Evolutionary conservation across 2,888 invertebrate species (phyloP).

Genomic region (Amblyteles armatorius): DNA sequence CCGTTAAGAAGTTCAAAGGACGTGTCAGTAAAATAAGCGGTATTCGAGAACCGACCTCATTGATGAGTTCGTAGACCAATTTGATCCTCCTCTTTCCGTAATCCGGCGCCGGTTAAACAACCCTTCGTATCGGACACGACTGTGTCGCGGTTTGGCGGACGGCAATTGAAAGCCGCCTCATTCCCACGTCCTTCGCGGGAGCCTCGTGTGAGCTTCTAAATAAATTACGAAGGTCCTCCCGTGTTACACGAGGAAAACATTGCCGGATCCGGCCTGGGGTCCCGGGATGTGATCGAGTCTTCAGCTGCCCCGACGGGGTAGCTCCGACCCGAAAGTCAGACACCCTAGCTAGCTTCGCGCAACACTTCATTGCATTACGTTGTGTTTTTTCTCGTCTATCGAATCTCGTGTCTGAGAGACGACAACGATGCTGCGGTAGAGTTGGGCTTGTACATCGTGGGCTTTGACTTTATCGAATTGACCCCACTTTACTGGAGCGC

Average conservation of each 20-base stretch:
- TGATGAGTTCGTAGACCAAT: neutral
- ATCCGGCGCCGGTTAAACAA: conserved; percentile 8
- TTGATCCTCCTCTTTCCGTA: neutral
- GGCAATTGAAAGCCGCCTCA: conserved; percentile 80
- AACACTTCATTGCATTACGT: conserved; percentile 81
- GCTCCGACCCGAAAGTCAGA: conserved; percentile 59
- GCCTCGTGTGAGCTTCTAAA: conserved; percentile 64
- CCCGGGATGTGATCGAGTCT: conserved; percentile 71
- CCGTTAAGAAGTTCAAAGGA: neutral
- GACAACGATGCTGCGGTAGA: conserved; percentile 39
- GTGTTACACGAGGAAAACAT: conserved; percentile 67
- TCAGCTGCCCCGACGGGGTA: conserved; percentile 74
- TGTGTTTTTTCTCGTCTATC: conserved; percentile 76
- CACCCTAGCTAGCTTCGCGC: conserved; percentile 55
- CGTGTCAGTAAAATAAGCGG: neutral
- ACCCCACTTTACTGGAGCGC: conserved; percentile 68
- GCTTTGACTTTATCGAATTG: conserved; percentile 72
- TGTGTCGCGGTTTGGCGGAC: conserved; percentile 78
- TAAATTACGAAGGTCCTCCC: conserved; percentile 73
- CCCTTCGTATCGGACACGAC: conserved; percentile 74
- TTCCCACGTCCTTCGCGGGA: conserved; percentile 66
- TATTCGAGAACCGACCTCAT: neutral
- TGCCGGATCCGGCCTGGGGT: conserved; percentile 50
- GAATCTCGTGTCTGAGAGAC: conserved; percentile 53
- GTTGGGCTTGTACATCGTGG: conserved; percentile 67